Percentiles rank a stretch among this genome's conserved stretches.
Evolutionary conservation across 2,888 invertebrate genomes (phyloP).

Genomic region (Sicus ferrugineus): DNA sequence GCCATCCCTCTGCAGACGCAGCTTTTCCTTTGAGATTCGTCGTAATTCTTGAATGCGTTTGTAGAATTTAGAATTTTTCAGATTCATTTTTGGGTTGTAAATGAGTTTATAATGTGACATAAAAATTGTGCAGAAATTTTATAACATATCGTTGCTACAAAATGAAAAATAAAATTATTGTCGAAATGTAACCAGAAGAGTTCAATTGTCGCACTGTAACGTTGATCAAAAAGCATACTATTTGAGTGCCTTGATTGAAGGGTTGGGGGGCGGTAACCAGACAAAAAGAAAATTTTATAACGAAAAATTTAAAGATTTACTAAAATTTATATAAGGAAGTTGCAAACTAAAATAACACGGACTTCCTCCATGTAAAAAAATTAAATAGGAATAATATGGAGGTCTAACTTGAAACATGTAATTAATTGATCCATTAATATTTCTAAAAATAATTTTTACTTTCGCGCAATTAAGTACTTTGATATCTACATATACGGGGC

Average conservation of each 20-base stretch:
- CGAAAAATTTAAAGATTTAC: too few species aligned
- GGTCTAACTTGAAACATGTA: too few species aligned
- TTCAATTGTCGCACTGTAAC: not conserved
- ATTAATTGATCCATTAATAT: too few species aligned
- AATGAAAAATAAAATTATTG: slow-evolving; percentile 29
- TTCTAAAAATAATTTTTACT: too few species aligned
- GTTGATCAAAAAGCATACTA: slow-evolving; percentile 20
- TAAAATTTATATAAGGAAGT: too few species aligned
- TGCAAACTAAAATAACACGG: too few species aligned
- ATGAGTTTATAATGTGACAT: slow-evolving; percentile 12
- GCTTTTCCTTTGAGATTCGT: slow-evolving; percentile 52
- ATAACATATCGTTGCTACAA: slow-evolving; percentile 32
- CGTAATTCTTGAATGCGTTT: slow-evolving; percentile 58
- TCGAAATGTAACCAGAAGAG: slow-evolving; percentile 10
- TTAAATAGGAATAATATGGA: too few species aligned
- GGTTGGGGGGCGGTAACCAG: too few species aligned
- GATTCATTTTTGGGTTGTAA: slow-evolving; percentile 49
- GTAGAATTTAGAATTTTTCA: slow-evolving; percentile 59
- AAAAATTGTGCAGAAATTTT: slow-evolving; percentile 31
- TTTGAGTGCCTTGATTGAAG: not conserved
- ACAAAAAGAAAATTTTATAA: too few species aligned
- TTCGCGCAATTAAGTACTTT: too few species aligned
- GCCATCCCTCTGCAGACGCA: slow-evolving; percentile 47
- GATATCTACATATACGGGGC: too few species aligned
- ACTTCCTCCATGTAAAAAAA: too few species aligned